Conservation (phyloP, 1,140 invertebrate species). For the Chionoecetes opilio region DNA sequence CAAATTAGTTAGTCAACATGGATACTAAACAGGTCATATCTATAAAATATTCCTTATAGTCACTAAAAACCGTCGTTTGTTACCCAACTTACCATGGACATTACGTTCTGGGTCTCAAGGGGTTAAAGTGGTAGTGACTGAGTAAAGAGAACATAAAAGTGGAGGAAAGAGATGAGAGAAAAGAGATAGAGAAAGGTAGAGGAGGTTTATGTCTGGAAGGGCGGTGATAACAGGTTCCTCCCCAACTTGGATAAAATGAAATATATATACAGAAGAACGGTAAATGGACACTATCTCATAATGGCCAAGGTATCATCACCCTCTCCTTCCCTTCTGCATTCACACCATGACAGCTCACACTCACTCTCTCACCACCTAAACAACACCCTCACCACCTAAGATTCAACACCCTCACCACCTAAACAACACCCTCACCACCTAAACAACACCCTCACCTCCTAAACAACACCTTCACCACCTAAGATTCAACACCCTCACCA, state of each 20-base stretch:
- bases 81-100: too few species aligned
- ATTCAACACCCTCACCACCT: too few species aligned
- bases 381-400: too few species aligned
- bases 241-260: not conserved
- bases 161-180: not conserved
- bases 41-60: too few species aligned
- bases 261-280: not conserved
- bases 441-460: not conserved
- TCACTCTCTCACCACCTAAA: not conserved
- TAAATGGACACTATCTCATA: not conserved
- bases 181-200: not conserved
- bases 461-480: too few species aligned
- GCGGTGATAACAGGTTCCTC: not conserved
- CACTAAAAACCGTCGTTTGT: too few species aligned
- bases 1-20: too few species aligned
- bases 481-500: too few species aligned
- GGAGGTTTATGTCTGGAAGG: constrained; percentile 5
- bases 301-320: not conserved
- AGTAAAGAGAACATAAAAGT: not conserved
- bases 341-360: not conserved
- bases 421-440: not conserved
- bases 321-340: not conserved
- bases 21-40: too few species aligned
- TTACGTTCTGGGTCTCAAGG: not conserved
- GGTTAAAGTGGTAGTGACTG: not conserved